Evolutionary conservation across 2,113 vertebrate genomes (phyloP), one percentile per base, ranked within the genome.

Genomic region (Halcyon senegalensis): DNA sequence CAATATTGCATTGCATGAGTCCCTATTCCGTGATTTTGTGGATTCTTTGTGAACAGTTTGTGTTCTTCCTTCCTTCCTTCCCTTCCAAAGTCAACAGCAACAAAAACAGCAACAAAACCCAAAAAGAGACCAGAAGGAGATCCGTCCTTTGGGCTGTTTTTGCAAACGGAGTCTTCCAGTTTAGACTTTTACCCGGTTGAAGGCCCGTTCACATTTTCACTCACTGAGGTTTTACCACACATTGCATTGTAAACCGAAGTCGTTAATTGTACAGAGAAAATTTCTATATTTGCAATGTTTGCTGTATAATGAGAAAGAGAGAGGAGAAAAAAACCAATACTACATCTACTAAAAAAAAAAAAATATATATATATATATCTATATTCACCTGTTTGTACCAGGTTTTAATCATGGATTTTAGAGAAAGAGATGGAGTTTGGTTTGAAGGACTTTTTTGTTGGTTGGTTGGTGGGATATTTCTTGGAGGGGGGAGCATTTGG

Each of bases 211-310:
- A 96, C 92, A 92, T 96, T 95, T 97, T 97, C 95, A 97, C 89
- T 94, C 90, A 92, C 93, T 39, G 75, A 96, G 91, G 91, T 95
- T 96, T 96, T 93, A 84, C 94, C 92, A 97, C 93, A 59, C 67
- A 39, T 93, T 67, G 94, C 90, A 87, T 96, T 97, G 95, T 96
- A 97, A 93, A 95, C 96, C 75, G 89, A 96, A 94, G 96, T 98
- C 96, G 25, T 98, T 97, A 94, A 89, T 95, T 99, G 99, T 99
- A 99, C 98, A 99, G 99, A 99, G 98, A 98, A 98, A 98, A 98
- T 98, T 98, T 99, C 98, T 99, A 99, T 99, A 99, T 99, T 99
- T 99, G 98, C 99, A 99, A 98, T 96, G 98, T 99, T 99, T 99
- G 98, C 98, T 99, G 99, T 99, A 98, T 98, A 98, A 98, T 46